Base-by-base conservation (phyloP, 2,888 invertebrate genomes). In the Eilema caniola region DNA sequence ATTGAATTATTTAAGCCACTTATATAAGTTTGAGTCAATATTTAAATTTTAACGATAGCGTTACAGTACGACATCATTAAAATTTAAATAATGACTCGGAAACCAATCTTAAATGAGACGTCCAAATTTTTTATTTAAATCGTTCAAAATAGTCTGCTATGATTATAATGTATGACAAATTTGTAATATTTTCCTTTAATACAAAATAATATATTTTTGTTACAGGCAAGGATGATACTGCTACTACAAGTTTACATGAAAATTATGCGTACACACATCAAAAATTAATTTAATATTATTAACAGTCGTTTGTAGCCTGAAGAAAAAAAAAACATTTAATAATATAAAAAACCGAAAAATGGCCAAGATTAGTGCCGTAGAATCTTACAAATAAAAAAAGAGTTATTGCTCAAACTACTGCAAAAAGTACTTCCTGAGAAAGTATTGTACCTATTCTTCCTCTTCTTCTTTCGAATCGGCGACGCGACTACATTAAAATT, bases 251-350 rank as follows among this genome's bases (percentile, higher is more conserved):
- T 25, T 16, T 56, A n/a, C 47, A 14, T 20, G 56, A 14, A 57
- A 57, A 16, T 59, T 66, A 63, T 31, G 23, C 20, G 3, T 31
- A 64, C 62, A 63, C 16, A 10, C 57, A 66, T 23, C 56, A 70
- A 16, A 66, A 66, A 63, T 61, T 70, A 59, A 66, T 70, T n/a
- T 66, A 70, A n/a, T 66, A 66, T 37, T 64, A 60, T n/a, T n/a
- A 31, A 2, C 3, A 37, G 57, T 10, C 14, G n/a, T 25, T 41
- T 33, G 31, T 14, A 33, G 62, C 31, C 12, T n/a, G 33, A 14
- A 41, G 23, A 11, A 24, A 20, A 41, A 1, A 28, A 11, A 16
- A 37, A 33, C 24, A 37, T n/a, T 41, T 0, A 28, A 14, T 14
- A 59, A 59, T 16, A 14, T 16, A n/a, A n/a, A 53, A 28, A 59